A percentile compares a stretch with the other conserved stretches of the same genome.
These are phyloP conservation scores for Eretmochelys imbricata DNA, from an alignment of 2,113 vertebrate species.

Conservation along the genomic window DNA sequence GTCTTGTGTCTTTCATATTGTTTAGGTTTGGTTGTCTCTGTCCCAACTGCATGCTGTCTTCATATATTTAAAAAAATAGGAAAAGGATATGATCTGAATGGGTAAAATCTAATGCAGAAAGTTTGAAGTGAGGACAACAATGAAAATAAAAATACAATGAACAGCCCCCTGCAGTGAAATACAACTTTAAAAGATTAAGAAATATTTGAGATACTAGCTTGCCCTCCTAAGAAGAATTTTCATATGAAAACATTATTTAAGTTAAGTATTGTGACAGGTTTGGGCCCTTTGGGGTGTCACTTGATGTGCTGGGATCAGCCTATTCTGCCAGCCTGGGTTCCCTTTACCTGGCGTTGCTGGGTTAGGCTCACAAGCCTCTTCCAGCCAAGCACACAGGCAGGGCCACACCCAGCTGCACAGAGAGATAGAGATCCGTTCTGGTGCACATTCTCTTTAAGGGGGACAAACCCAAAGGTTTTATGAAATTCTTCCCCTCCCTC, in stretches of 20 bases:
- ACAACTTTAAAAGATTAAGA: background rate
- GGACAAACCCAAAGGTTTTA: too few relatives aligned
- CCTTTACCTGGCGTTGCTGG: too few relatives aligned
- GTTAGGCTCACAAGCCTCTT: too few relatives aligned
- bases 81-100: background rate
- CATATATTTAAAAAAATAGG: background rate
- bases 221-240: background rate
- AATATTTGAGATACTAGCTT: background rate
- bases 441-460: too few relatives aligned
- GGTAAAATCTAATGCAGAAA: background rate
- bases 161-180: background rate
- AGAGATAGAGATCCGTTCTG: too few relatives aligned
- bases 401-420: too few relatives aligned
- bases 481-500: too few relatives aligned
- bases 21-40: slow-evolving; percentile 28
- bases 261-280: background rate
- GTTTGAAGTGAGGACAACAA: slow-evolving; percentile 9
- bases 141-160: background rate
- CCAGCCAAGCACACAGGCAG: too few relatives aligned
- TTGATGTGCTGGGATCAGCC: too few relatives aligned
- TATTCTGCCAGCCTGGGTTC: too few relatives aligned
- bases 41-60: slow-evolving; percentile 18
- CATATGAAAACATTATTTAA: background rate
- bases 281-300: too few relatives aligned
- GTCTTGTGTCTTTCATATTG: slow-evolving; percentile 2